Percentiles rank a stretch among this genome's conserved stretches.
Evolutionary conservation across 2,797 vertebrate species (phyloP).

Genomic region (Loris lydekkerianus): DNA sequence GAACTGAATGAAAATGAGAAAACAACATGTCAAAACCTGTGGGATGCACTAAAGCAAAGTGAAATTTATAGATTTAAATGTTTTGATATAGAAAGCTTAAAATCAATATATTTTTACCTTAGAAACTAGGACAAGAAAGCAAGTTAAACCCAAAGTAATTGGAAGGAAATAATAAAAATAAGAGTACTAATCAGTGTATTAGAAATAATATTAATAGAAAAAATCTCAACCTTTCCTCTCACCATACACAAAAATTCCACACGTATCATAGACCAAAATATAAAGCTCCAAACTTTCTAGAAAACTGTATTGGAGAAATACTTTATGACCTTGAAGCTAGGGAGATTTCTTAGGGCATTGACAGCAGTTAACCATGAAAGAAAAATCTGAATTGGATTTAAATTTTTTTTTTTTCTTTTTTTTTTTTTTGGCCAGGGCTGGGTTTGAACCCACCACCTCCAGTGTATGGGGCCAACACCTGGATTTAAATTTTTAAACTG

Average conservation of each 20-base stretch:
- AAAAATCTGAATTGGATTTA: conserved; percentile 33
- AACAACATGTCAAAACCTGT: not conserved
- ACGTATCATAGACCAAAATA: not conserved
- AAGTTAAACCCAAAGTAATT: not conserved
- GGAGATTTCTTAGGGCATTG: not conserved
- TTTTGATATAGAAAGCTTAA: not conserved
- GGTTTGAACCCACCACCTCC: no score
- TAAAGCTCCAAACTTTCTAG: not conserved
- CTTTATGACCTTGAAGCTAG: not conserved
- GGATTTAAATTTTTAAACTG: not conserved
- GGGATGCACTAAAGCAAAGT: not conserved
- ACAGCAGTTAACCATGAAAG: not conserved
- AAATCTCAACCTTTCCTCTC: not conserved
- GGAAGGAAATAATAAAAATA: not conserved
- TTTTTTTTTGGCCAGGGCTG: no score
- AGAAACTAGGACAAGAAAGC: not conserved
- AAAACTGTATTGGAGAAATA: not conserved
- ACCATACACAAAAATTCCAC: not conserved
- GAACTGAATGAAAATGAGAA: not conserved
- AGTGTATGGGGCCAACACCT: not conserved
- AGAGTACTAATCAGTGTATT: not conserved
- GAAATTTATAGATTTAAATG: not conserved
- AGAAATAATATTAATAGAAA: not conserved
- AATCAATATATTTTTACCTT: not conserved
- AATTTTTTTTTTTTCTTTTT: not conserved